Conservation (phyloP, 2,113 vertebrate species). For the Theristicus caerulescens region DNA sequence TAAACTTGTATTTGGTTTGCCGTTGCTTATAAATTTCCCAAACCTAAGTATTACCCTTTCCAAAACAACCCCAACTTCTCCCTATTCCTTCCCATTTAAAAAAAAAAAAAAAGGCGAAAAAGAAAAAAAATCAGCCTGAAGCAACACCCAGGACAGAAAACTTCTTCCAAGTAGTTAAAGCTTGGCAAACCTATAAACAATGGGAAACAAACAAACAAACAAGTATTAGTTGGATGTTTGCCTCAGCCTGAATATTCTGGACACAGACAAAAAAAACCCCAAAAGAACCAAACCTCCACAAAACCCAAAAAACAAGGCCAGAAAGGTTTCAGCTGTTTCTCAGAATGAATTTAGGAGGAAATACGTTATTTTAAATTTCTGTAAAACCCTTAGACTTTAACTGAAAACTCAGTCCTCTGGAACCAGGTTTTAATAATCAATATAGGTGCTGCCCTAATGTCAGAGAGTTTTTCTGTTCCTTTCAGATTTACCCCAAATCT, state of each 20-base stretch:
- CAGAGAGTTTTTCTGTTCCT: not conserved
- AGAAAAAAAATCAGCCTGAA: not conserved
- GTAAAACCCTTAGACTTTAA: not conserved
- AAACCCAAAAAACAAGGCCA: not conserved
- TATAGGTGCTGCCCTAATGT: not conserved
- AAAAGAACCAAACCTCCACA: not conserved
- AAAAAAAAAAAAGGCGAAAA: not conserved
- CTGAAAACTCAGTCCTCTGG: not conserved
- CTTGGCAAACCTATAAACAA: conserved; percentile 30
- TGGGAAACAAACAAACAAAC: not conserved
- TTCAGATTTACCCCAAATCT: not conserved
- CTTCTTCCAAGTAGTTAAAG: not conserved
- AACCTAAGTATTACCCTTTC: not conserved
- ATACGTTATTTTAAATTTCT: not conserved
- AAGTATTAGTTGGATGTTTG: not conserved
- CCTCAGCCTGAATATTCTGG: conserved; percentile 13
- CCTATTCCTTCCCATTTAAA: not conserved
- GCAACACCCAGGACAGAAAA: conserved; percentile 12
- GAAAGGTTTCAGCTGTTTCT: not conserved
- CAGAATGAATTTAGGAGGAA: not conserved
- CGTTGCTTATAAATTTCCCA: not conserved
- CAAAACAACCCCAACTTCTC: not conserved
- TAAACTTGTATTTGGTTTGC: not conserved
- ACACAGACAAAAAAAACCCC: not conserved
- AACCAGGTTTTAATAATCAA: not conserved